These are phyloP conservation scores for Craniophora ligustri DNA, from an alignment of 2,888 invertebrate genomes.

Conservation along the genomic window DNA sequence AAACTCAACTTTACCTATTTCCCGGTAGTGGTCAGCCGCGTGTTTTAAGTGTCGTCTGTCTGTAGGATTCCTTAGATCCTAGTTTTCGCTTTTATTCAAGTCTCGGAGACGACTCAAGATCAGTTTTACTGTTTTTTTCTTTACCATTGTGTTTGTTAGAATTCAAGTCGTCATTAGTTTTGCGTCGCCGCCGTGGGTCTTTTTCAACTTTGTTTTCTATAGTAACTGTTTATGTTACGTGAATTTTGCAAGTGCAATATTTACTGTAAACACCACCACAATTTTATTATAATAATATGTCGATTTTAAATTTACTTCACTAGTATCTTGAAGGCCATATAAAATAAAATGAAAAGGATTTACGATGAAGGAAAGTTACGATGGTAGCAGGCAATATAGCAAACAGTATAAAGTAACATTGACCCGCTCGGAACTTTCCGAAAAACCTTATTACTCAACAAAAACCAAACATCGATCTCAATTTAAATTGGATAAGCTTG, in stretches of 20 bases:
- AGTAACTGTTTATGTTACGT: constrained; percentile 45
- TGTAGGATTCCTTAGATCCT: constrained; percentile 58
- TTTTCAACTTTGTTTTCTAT: constrained; percentile 52
- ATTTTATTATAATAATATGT: too few species aligned
- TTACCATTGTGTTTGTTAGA: constrained; percentile 52
- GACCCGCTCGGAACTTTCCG: not conserved
- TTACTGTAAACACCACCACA: not conserved
- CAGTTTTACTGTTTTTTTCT: constrained; percentile 53
- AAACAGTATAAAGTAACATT: not conserved
- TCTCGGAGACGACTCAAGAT: constrained; percentile 57
- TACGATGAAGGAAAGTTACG: too few species aligned
- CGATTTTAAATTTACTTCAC: not conserved
- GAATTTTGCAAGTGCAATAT: constrained; percentile 41
- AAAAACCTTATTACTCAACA: constrained; percentile 23
- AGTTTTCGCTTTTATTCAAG: constrained; percentile 61
- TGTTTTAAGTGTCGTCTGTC: constrained; percentile 67
- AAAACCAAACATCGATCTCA: constrained; percentile 61
- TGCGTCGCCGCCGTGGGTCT: constrained; percentile 47
- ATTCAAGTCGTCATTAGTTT: constrained; percentile 59
- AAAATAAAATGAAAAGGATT: not conserved
- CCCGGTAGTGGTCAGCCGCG: constrained; percentile 62
- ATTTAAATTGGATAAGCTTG: constrained; percentile 73
- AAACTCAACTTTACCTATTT: constrained; percentile 45
- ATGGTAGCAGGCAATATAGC: too few species aligned
- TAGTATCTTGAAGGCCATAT: not conserved